Base-by-base conservation (phyloP, 2,797 vertebrate species). In the Aplochiton taeniatus region DNA sequence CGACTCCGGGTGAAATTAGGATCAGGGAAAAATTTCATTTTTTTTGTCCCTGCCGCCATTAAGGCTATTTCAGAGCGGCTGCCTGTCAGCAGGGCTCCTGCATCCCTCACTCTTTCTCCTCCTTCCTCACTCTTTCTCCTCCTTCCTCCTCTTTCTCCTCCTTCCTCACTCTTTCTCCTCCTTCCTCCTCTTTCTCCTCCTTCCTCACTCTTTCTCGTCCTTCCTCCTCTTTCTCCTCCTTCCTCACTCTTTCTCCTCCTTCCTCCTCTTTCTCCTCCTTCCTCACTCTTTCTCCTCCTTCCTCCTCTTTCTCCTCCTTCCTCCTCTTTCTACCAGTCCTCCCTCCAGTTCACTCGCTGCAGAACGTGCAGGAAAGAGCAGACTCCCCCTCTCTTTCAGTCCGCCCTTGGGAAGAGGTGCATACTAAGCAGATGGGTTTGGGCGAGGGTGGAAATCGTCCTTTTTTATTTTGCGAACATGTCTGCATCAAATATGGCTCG, bases 1-100 rank as follows among this genome's bases (percentile, higher is more conserved):
- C 31, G 62, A 56, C 74, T 64, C 69, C 79, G 70, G 65, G 84
- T 77, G 81, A 87, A 90, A 87, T 87, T 82, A 84, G 82, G 79
- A 86, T 84, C 73, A 63, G 54, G 61, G 62, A 61, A 74, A 49
- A 60, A 17, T 54, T 6, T 43, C 49, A 52, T 62, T 49, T 41
- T 19, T 62, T 49, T 41, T 19, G 9, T 9, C 41, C 31, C 19
- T 20, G 42, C n/a, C 65, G 63, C 80, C 53, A 69, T 84, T 83
- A 64, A 45, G 73, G 77, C 80, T 88, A 86, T 87, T 89, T 87
- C 81, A 17, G 70, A 85, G 73, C 53, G 9, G 63, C 61, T 71
- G 78, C 76, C 82, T 88, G 85, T 88, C 84, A 82, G 74, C 56
- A 46, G 73, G 68, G 85, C 74, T 84, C 79, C 80, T 70, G 64